Evolutionary conservation across 2,888 invertebrate genomes (phyloP).

Genomic region (Invenusta paracnida): DNA sequence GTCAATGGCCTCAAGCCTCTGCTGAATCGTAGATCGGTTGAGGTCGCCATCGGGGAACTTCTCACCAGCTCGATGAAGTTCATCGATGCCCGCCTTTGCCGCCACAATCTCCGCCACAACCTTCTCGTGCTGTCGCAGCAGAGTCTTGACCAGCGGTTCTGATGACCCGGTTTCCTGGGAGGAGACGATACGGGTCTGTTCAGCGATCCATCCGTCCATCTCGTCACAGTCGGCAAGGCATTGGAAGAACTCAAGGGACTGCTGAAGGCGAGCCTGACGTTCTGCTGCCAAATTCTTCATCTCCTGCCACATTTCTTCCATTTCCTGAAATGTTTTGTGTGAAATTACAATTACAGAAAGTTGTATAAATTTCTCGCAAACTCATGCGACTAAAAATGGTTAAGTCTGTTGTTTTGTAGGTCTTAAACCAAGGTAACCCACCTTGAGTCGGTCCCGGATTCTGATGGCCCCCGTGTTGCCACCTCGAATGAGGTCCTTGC

Average conservation of each 20-base stretch:
- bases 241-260: constrained; percentile 94
- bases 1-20: constrained; percentile 83
- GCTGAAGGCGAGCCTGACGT: constrained; percentile 77
- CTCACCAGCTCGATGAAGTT: constrained; percentile 78
- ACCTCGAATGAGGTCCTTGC: constrained; percentile 41
- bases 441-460: constrained; percentile 60
- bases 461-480: constrained; percentile 79
- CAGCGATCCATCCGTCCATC: constrained; percentile 96
- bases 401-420: no score
- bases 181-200: constrained; percentile 87
- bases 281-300: constrained; percentile 66
- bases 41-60: constrained; percentile 70
- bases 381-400: no score
- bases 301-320: constrained; percentile 2
- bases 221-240: constrained; percentile 98
- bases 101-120: constrained; percentile 91
- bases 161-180: constrained; percentile 85
- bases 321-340: no score
- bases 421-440: no score
- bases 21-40: constrained; percentile 68
- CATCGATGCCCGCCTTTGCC: constrained; percentile 85
- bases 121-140: constrained; percentile 65
- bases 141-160: constrained; percentile 98
- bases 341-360: no score
- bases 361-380: constrained; percentile 67